Conservation (phyloP, 2,888 invertebrate genomes). For the Erebia aethiops region DNA sequence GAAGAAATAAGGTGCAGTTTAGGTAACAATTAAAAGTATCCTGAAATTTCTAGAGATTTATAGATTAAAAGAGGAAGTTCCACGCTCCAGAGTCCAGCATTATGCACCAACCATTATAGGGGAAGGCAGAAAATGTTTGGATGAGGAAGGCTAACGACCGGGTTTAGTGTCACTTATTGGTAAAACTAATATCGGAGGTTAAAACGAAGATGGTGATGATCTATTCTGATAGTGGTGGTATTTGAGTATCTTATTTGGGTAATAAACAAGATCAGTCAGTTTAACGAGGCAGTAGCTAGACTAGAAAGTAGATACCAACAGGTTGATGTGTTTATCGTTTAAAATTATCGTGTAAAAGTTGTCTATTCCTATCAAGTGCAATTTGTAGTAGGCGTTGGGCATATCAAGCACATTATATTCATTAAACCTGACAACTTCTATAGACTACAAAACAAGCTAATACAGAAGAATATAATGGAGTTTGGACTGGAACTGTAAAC, state of each 20-base stretch:
- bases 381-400: slow-evolving; percentile 12
- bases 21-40: too few species aligned
- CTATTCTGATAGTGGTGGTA: too few species aligned
- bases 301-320: neutral
- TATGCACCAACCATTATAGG: too few species aligned
- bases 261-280: neutral
- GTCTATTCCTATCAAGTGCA: slow-evolving; percentile 20
- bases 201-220: neutral
- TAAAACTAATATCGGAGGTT: too few species aligned
- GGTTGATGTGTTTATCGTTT: slow-evolving; percentile 10
- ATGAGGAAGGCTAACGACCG: too few species aligned
- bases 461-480: neutral
- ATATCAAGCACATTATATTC: slow-evolving; percentile 6
- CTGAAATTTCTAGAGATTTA: too few species aligned
- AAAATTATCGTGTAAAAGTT: slow-evolving; percentile 21
- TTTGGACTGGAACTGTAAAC: slow-evolving; percentile 1
- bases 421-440: slow-evolving; percentile 20
- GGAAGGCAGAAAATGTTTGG: too few species aligned
- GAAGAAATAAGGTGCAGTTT: neutral
- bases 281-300: neutral
- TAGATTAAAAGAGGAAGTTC: too few species aligned
- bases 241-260: too few species aligned
- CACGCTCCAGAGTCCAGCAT: too few species aligned
- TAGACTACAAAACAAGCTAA: slow-evolving; percentile 11
- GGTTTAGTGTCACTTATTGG: too few species aligned